phyloP scores from a whole-genome alignment of 1,140 invertebrate genomes.

The Eufriesea mexicana region DNA sequence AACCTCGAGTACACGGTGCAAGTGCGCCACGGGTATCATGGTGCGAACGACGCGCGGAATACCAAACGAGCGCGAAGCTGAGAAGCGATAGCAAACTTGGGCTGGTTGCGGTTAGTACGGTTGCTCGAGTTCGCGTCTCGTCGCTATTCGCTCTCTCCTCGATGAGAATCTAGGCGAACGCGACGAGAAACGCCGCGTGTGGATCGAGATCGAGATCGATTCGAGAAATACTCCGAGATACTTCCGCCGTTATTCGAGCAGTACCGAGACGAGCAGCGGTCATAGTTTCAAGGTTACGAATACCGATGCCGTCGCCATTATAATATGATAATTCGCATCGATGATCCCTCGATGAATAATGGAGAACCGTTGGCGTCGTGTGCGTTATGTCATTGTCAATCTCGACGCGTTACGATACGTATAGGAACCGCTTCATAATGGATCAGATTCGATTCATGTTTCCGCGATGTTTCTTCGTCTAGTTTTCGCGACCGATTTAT shows the following conservation, averaged over 20 bases:
- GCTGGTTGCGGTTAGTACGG: constrained; percentile 19
- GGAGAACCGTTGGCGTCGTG: constrained; percentile 65
- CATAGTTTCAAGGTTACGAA: constrained; percentile 56
- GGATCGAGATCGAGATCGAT: constrained; percentile 2
- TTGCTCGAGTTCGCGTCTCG: constrained; percentile 12
- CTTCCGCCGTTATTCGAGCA: constrained; percentile 5
- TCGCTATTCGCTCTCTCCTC: neutral
- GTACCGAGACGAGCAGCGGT: neutral
- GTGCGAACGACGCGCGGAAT: constrained; percentile 36
- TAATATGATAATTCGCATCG: constrained; percentile 77
- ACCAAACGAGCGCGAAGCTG: constrained; percentile 32
- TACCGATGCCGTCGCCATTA: constrained; percentile 72
- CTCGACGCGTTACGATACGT: constrained; percentile 54
- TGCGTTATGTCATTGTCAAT: constrained; percentile 78
- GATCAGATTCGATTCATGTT: constrained; percentile 57
- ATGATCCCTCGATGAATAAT: constrained; percentile 78
- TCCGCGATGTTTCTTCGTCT: constrained; percentile 6
- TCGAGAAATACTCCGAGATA: neutral
- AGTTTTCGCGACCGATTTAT: constrained; percentile 10
- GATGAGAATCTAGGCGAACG: neutral
- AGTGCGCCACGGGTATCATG: constrained; percentile 44
- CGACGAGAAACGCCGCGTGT: neutral
- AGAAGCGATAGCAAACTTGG: constrained; percentile 10
- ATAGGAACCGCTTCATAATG: constrained; percentile 71
- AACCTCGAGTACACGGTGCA: constrained; percentile 36